Evolutionary conservation across 2,888 invertebrate species (phyloP).

Genomic region (Tanytarsus gracilentus): DNA sequence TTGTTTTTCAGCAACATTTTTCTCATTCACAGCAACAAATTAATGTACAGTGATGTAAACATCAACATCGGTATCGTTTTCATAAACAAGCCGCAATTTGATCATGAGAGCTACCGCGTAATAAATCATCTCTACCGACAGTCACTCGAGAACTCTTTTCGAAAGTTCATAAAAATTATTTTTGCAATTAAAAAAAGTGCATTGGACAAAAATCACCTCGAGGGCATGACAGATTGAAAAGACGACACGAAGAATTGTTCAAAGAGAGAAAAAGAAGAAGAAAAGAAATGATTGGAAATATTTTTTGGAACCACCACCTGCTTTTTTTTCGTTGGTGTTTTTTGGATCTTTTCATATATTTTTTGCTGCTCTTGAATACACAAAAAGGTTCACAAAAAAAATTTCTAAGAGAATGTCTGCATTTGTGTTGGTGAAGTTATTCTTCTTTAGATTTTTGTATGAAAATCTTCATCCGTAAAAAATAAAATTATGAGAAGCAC

Average conservation of each 20-base stretch:
- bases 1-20: no score
- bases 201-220: background rate
- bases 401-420: background rate
- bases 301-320: constrained; percentile 15
- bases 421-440: background rate
- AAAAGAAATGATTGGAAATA: background rate
- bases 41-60: no score
- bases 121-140: no score
- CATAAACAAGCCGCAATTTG: no score
- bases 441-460: background rate
- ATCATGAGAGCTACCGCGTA: no score
- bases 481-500: background rate
- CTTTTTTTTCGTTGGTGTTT: constrained; percentile 18
- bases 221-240: constrained; percentile 4
- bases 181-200: background rate
- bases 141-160: background rate
- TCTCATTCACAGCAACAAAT: no score
- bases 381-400: constrained; percentile 9
- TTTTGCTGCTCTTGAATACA: background rate
- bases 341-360: background rate
- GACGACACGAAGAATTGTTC: no score
- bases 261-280: background rate
- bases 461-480: background rate
- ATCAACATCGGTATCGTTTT: no score
- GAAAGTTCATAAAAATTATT: background rate